Percentiles rank a stretch among this genome's conserved stretches.
Conservation (phyloP, 2,888 invertebrate species). For the Atherix ibis region DNA sequence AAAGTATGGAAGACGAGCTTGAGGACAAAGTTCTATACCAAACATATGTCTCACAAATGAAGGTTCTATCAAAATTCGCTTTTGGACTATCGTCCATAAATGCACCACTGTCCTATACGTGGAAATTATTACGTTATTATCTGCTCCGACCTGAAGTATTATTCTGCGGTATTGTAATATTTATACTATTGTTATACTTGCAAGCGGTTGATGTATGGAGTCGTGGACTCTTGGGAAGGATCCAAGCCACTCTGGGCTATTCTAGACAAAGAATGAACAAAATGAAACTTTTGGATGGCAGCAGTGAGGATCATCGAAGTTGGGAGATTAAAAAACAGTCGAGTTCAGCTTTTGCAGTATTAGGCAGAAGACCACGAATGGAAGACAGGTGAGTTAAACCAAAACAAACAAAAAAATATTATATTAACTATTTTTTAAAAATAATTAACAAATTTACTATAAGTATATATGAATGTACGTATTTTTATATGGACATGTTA, state of each 20-base stretch:
- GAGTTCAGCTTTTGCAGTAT: slow-evolving; percentile 77
- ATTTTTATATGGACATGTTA: too few species aligned
- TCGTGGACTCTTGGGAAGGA: slow-evolving; percentile 46
- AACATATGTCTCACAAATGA: slow-evolving; percentile 74
- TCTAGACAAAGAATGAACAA: slow-evolving; percentile 18
- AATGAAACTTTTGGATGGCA: slow-evolving; percentile 17
- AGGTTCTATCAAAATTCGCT: slow-evolving; percentile 64
- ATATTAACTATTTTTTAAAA: too few species aligned
- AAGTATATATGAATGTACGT: too few species aligned
- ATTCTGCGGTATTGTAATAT: slow-evolving; percentile 50
- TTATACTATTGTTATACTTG: slow-evolving; percentile 61
- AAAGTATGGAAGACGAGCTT: slow-evolving; percentile 75
- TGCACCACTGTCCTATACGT: slow-evolving; percentile 57
- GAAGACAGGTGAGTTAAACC: slow-evolving; percentile 59
- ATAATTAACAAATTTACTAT: too few species aligned
- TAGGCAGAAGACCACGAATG: slow-evolving; percentile 81
- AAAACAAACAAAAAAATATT: too few species aligned
- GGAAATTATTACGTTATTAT: slow-evolving; percentile 63
- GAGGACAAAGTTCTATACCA: slow-evolving; percentile 79
- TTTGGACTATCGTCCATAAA: slow-evolving; percentile 60
- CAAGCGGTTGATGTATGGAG: slow-evolving; percentile 75
- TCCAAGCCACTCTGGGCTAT: slow-evolving; percentile 27
- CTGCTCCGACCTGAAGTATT: slow-evolving; percentile 66
- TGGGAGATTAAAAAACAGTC: slow-evolving; percentile 66
- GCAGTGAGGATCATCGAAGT: slow-evolving; percentile 36